A percentile compares a stretch with the other conserved stretches of the same genome.
Evolutionary conservation across 2,888 invertebrate genomes (phyloP).

Genomic region (Melanotus villosus): DNA sequence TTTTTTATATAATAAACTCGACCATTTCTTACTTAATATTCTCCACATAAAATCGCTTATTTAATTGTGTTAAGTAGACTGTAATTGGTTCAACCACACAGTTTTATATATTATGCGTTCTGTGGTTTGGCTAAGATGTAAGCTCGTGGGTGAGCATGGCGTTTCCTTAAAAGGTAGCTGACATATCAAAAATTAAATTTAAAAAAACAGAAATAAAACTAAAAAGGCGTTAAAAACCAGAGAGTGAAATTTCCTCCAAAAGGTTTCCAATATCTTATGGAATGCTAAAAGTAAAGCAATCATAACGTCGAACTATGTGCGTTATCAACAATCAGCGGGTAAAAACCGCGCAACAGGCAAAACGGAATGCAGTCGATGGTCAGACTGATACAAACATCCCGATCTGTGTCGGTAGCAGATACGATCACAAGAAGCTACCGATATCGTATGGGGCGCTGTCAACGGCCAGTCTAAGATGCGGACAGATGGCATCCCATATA

Average conservation of each 20-base stretch:
- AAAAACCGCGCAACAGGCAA: conserved; percentile 32
- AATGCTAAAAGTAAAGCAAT: background rate
- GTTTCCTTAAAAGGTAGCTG: no score
- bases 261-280: no score
- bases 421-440: conserved; percentile 48
- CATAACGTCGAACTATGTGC: background rate
- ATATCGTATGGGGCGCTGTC: conserved; percentile 49
- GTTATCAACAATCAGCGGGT: conserved; percentile 36
- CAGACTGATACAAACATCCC: conserved; percentile 46
- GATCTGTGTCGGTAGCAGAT: conserved; percentile 50
- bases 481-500: conserved; percentile 47
- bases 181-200: no score
- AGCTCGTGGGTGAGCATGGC: no score
- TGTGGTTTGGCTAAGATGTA: background rate
- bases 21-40: no score
- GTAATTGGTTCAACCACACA: background rate
- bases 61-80: background rate
- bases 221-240: no score
- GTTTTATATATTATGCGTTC: background rate
- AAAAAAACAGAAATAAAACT: no score
- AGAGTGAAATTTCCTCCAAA: no score
- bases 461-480: conserved; percentile 44
- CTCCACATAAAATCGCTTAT: no score
- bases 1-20: no score
- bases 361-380: conserved; percentile 46